phyloP scores from a whole-genome alignment of 2,113 vertebrate genomes.

The Melanerpes aurifrons region DNA sequence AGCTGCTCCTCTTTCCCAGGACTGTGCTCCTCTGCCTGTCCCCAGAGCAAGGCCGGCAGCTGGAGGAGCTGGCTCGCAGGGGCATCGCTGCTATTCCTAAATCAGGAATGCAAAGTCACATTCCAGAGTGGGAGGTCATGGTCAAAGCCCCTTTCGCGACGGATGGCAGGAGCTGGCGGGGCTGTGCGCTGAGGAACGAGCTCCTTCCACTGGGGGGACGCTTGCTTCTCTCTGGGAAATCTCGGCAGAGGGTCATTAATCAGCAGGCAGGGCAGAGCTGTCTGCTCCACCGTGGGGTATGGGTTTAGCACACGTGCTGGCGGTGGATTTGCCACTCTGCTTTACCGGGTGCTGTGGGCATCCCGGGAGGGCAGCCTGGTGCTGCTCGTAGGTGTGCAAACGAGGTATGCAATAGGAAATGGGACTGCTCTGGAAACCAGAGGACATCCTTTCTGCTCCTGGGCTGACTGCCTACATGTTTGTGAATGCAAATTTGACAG shows the following conservation, averaged over 20 bases:
- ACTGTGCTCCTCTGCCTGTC: accelerated
- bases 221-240: not conserved
- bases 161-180: not conserved
- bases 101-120: not conserved
- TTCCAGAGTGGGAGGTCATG: not conserved
- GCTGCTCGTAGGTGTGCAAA: not conserved
- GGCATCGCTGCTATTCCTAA: not conserved
- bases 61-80: not conserved
- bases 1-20: not conserved
- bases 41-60: not conserved
- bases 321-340: accelerated
- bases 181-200: accelerated
- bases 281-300: accelerated
- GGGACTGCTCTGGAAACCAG: not conserved
- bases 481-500: constrained; percentile 21
- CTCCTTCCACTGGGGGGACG: not conserved
- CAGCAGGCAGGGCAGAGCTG: not conserved
- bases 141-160: not conserved
- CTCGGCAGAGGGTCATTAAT: not conserved
- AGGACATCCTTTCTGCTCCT: not conserved
- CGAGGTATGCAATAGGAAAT: not conserved
- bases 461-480: not conserved
- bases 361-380: accelerated
- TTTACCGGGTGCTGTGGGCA: accelerated
- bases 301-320: not conserved